These are phyloP conservation scores for Cynaeus angustus DNA, from an alignment of 2,888 invertebrate species.

Conservation along the genomic window DNA sequence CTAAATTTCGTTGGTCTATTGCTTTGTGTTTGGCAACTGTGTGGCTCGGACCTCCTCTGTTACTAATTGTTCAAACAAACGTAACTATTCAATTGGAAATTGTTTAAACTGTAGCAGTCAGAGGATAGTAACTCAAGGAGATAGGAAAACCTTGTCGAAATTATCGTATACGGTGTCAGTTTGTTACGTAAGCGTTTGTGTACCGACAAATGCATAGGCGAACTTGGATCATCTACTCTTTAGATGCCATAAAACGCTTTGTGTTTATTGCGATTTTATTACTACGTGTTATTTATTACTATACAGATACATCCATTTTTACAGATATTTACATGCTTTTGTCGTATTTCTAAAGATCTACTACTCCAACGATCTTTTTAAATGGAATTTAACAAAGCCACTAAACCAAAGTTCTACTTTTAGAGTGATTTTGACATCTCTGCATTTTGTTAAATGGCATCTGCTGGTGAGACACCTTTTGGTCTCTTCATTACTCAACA, in stretches of 20 bases:
- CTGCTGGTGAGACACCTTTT: constrained; percentile 4
- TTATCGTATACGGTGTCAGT: constrained; percentile 3
- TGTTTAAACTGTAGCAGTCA: constrained; percentile 13
- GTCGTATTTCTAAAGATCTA: too few relatives aligned
- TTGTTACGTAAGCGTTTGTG: constrained; percentile 23
- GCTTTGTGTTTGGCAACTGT: constrained; percentile 13
- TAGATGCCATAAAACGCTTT: constrained; percentile 16
- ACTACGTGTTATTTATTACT: constrained; percentile 10
- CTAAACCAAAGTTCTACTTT: too few relatives aligned
- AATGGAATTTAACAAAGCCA: too few relatives aligned
- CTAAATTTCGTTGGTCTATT: constrained; percentile 37
- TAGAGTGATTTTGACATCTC: too few relatives aligned
- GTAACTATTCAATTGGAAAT: constrained; percentile 1
- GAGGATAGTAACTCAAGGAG: background rate
- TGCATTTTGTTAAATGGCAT: constrained; percentile 10
- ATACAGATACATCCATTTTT: background rate
- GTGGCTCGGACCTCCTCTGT: constrained; percentile 2
- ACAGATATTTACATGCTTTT: background rate
- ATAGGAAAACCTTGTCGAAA: constrained; percentile 33
- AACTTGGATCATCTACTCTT: constrained; percentile 17
- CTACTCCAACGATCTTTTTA: too few relatives aligned
- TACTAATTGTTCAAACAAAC: constrained; percentile 15
- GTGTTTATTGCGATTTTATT: constrained; percentile 21
- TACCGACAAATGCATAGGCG: background rate
- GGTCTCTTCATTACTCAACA: constrained; percentile 3